Percentiles rank a stretch among this genome's conserved stretches.
These are phyloP conservation scores for Sthenelais limicola DNA, from an alignment of 2,888 invertebrate species.

Conservation along the genomic window DNA sequence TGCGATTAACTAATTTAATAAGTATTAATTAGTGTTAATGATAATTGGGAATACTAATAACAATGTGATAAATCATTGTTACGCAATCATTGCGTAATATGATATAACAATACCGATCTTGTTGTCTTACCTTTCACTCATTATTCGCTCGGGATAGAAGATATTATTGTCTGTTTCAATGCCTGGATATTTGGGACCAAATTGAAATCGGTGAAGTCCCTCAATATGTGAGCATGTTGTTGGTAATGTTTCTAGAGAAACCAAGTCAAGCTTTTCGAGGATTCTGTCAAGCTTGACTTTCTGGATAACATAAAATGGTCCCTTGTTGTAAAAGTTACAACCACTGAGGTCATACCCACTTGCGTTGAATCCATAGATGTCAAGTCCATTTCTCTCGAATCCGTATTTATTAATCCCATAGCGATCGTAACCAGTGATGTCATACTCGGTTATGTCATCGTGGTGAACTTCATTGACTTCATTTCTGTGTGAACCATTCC, in stretches of 20 bases:
- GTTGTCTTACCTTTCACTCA: too few species aligned
- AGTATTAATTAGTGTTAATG: too few species aligned
- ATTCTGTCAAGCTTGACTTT: conserved; percentile 34
- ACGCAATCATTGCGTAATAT: too few species aligned
- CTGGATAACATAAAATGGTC: conserved; percentile 66
- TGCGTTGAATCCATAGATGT: conserved; percentile 67
- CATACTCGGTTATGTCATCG: conserved; percentile 49
- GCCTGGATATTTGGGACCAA: too few species aligned
- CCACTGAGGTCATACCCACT: conserved; percentile 60
- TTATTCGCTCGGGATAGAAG: too few species aligned
- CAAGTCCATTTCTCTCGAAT: conserved; percentile 65
- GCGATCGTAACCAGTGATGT: conserved; percentile 61
- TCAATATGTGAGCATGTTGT: background rate
- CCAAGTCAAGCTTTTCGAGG: background rate
- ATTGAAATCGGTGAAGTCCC: background rate
- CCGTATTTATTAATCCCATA: conserved; percentile 64
- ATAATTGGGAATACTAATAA: too few species aligned
- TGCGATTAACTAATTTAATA: too few species aligned
- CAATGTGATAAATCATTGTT: too few species aligned
- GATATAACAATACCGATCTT: too few species aligned
- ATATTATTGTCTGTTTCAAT: too few species aligned
- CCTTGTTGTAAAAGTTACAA: conserved; percentile 64
- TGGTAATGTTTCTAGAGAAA: background rate
- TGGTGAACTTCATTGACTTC: conserved; percentile 43
- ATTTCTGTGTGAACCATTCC: conserved; percentile 42